Conservation (phyloP, 2,113 vertebrate species). For the Pygoscelis adeliae region DNA sequence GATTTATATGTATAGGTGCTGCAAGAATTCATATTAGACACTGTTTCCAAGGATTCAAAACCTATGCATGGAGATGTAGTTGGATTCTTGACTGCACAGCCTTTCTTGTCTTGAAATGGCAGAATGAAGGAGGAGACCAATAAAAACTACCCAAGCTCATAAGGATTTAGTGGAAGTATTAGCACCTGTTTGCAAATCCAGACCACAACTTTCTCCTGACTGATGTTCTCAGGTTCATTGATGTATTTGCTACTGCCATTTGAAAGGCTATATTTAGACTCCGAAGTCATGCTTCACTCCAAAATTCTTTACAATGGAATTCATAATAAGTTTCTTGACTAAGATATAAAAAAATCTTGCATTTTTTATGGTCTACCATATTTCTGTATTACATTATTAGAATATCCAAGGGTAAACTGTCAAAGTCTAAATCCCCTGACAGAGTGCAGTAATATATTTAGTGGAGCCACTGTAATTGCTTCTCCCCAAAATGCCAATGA, state of each 20-base stretch:
- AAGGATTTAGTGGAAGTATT: neutral
- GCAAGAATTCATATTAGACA: neutral
- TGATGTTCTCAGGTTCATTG: neutral
- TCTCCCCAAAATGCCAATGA: neutral
- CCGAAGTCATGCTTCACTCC: neutral
- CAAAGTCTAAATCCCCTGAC: constrained; percentile 15
- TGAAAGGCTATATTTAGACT: neutral
- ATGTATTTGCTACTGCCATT: neutral
- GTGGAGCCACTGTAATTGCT: neutral
- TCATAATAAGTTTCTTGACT: neutral
- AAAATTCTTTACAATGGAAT: neutral
- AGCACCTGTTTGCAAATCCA: neutral
- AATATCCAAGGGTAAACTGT: constrained; percentile 25
- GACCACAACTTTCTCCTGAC: neutral
- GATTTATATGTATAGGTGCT: neutral
- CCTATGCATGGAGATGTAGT: neutral
- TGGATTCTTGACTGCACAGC: neutral
- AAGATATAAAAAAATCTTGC: neutral
- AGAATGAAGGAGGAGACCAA: neutral
- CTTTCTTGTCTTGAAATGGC: neutral
- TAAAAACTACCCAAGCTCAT: neutral
- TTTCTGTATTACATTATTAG: neutral
- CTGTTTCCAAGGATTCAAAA: neutral
- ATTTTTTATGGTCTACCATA: neutral
- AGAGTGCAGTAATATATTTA: constrained; percentile 29